Evolutionary conservation across 2,888 invertebrate species (phyloP).

Genomic region (Mesorhabditis sp.): DNA sequence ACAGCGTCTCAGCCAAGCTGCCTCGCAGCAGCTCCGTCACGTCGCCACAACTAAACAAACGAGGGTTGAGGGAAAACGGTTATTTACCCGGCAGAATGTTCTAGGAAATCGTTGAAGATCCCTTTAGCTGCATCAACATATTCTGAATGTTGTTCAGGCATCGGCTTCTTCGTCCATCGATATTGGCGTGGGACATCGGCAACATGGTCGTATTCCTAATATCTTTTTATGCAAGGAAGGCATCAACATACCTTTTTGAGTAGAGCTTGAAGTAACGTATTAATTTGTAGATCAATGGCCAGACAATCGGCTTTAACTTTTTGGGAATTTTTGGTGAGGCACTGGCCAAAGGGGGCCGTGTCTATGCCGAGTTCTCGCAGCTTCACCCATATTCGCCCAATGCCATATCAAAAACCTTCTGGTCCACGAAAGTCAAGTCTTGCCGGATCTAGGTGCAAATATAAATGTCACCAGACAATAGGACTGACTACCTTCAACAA

Average conservation of each 20-base stretch:
- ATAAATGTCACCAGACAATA: conserved; percentile 13
- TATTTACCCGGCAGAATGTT: background rate
- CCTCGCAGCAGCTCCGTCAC: too few species aligned
- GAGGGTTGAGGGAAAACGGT: too few species aligned
- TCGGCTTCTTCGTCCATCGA: conserved; percentile 57
- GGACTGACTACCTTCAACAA: conserved; percentile 1
- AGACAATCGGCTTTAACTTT: conserved; percentile 18
- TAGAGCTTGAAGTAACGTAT: conserved; percentile 12
- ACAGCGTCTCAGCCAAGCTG: conserved; percentile 4
- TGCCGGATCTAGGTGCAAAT: conserved; percentile 12
- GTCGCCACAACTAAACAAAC: too few species aligned
- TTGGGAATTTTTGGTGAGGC: conserved; percentile 25
- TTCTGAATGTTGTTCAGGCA: conserved; percentile 75
- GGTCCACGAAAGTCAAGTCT: conserved; percentile 19
- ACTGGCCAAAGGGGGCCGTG: conserved; percentile 41
- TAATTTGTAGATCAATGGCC: conserved; percentile 18
- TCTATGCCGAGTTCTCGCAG: conserved; percentile 39
- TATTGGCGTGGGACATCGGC: conserved; percentile 76
- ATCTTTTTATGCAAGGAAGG: background rate
- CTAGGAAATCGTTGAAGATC: conserved; percentile 15
- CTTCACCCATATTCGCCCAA: conserved; percentile 32
- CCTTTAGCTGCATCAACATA: conserved; percentile 62
- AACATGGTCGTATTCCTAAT: conserved; percentile 62
- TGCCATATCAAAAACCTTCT: conserved; percentile 27
- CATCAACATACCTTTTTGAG: conserved; percentile 16